These are phyloP conservation scores for Myotis vivesi DNA, from an alignment of 2,797 vertebrate species.

Conservation along the genomic window DNA sequence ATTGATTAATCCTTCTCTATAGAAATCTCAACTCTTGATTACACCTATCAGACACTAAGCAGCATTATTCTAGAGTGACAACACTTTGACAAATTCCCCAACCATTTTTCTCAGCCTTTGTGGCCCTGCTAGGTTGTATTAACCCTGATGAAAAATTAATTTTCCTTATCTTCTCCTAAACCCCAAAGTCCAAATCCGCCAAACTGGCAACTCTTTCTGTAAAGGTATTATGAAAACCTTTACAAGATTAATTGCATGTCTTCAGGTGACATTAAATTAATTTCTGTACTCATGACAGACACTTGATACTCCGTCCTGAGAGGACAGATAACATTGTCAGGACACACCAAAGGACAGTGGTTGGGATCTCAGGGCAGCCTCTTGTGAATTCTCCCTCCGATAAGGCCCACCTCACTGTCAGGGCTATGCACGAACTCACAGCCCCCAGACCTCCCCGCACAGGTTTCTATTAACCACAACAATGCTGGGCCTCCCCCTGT, in stretches of 20 bases:
- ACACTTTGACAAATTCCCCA: conserved; percentile 95
- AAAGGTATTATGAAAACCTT: conserved; percentile 96
- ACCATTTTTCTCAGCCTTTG: conserved; percentile 90
- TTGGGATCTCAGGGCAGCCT: conserved; percentile 89
- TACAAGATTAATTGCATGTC: conserved; percentile 98
- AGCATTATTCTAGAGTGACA: conserved; percentile 97
- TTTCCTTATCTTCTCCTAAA: conserved; percentile 99
- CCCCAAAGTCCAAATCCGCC: conserved; percentile 98
- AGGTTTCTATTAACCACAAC: conserved; percentile 91
- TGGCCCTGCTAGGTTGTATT: conserved; percentile 93
- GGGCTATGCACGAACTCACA: conserved; percentile 81
- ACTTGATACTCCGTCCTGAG: conserved; percentile 88
- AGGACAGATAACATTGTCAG: conserved; percentile 98
- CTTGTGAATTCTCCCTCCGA: conserved; percentile 88
- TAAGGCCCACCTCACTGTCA: conserved; percentile 87
- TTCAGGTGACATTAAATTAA: conserved; percentile 96
- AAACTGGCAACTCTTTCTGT: conserved; percentile 96
- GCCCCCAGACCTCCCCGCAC: conserved; percentile 87
- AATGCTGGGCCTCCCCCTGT: conserved; percentile 85
- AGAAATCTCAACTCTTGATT: conserved; percentile 97
- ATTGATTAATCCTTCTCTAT: conserved; percentile 97
- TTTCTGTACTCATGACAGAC: conserved; percentile 93
- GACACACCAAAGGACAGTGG: conserved; percentile 91
- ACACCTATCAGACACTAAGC: conserved; percentile 95
- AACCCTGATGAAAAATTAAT: conserved; percentile 99